Percentiles rank a stretch among this genome's conserved stretches.
Conservation (phyloP, 2,797 vertebrate species). For the Pseudochirops corinnae region DNA sequence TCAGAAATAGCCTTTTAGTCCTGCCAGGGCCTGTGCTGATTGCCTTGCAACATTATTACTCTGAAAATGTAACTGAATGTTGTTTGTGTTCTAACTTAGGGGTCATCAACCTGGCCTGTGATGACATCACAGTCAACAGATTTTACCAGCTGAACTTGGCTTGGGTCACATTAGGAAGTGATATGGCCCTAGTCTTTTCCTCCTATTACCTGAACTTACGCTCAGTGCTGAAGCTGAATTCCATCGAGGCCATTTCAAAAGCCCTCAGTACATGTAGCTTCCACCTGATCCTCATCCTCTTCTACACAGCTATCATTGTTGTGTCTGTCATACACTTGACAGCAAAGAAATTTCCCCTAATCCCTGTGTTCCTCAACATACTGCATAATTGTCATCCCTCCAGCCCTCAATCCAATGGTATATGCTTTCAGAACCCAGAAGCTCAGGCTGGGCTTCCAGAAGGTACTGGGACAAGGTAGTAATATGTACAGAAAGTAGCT, state of each 20-base stretch:
- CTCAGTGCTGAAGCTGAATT: constrained; percentile 61
- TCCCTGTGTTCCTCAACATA: constrained; percentile 75
- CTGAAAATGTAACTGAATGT: constrained; percentile 66
- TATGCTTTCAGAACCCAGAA: constrained; percentile 65
- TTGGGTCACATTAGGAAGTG: no score
- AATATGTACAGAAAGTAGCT: constrained; percentile 28
- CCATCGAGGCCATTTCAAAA: constrained; percentile 71
- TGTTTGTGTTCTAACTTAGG: constrained; percentile 75
- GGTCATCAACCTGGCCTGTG: constrained; percentile 74
- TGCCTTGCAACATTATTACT: constrained; percentile 75
- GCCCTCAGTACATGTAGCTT: constrained; percentile 75
- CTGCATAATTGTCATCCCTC: constrained; percentile 78
- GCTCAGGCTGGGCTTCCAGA: constrained; percentile 75
- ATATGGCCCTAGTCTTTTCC: no score
- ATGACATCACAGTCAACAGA: constrained; percentile 30
- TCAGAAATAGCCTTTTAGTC: constrained; percentile 68
- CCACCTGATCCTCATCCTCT: constrained; percentile 76
- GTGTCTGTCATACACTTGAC: constrained; percentile 70
- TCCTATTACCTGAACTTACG: no score
- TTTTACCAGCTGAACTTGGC: no score
- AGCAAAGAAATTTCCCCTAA: constrained; percentile 54
- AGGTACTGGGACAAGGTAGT: constrained; percentile 43
- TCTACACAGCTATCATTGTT: constrained; percentile 67
- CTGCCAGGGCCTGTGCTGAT: constrained; percentile 74
- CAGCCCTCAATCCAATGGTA: constrained; percentile 76